phyloP scores from a whole-genome alignment of 2,888 invertebrate genomes.

The Acleris literana region DNA sequence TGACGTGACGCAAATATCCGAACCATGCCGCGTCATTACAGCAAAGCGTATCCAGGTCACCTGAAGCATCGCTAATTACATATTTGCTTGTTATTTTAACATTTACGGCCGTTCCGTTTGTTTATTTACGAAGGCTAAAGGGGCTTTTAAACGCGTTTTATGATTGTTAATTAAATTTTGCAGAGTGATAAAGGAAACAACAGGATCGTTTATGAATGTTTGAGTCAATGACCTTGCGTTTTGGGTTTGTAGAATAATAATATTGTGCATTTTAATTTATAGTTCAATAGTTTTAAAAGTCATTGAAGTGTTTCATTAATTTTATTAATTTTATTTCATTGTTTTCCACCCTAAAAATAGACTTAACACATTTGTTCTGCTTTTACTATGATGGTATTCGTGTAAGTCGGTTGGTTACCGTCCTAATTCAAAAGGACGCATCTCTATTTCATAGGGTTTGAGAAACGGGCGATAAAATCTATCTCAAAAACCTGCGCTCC shows the following conservation, averaged over 20 bases:
- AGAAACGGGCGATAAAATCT: too few species aligned
- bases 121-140: slow-evolving; percentile 28
- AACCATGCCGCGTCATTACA: slow-evolving; percentile 23
- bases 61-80: slow-evolving; percentile 32
- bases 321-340: too few species aligned
- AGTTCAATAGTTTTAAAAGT: too few species aligned
- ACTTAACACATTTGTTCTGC: too few species aligned
- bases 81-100: slow-evolving; percentile 30
- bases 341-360: too few species aligned
- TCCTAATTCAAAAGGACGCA: too few species aligned
- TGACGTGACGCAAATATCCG: slow-evolving; percentile 25
- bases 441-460: too few species aligned
- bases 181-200: slow-evolving; percentile 10
- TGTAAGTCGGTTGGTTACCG: too few species aligned
- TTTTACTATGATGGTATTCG: too few species aligned
- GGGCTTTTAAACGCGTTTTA: slow-evolving; percentile 25
- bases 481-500: too few species aligned
- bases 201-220: slow-evolving; percentile 12
- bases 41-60: slow-evolving; percentile 31
- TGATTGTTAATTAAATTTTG: slow-evolving; percentile 19
- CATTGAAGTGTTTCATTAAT: too few species aligned
- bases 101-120: slow-evolving; percentile 21
- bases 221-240: neutral
- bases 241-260: neutral
- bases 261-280: too few species aligned